Evolutionary conservation across 1,140 invertebrate genomes (phyloP).

Genomic region (Tetramorium alpestre): DNA sequence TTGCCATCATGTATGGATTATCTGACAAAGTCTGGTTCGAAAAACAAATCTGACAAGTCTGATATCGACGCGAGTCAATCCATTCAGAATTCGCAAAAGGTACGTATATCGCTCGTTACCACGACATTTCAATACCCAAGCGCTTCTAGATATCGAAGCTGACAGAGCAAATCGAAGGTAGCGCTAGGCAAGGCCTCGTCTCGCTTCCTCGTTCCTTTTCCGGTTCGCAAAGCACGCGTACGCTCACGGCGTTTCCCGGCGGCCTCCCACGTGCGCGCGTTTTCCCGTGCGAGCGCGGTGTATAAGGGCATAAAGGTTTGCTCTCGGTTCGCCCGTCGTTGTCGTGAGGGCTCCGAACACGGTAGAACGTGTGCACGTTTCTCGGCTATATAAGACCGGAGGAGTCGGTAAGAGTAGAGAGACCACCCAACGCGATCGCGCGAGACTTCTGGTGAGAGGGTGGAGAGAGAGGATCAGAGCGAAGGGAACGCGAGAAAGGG

Average conservation of each 20-base stretch:
- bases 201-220: slow-evolving; percentile 52
- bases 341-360: slow-evolving; percentile 70
- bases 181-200: neutral
- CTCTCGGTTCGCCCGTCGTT: slow-evolving; percentile 67
- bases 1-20: neutral
- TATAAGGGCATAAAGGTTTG: slow-evolving; percentile 73
- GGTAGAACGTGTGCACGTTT: slow-evolving; percentile 74
- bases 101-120: slow-evolving; percentile 14
- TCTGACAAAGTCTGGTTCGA: neutral
- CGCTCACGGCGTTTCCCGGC: slow-evolving; percentile 35
- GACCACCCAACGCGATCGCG: slow-evolving; percentile 85
- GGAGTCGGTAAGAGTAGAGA: slow-evolving; percentile 83
- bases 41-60: too few relatives aligned
- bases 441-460: slow-evolving; percentile 77
- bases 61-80: neutral
- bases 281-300: slow-evolving; percentile 58
- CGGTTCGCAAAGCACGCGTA: slow-evolving; percentile 49
- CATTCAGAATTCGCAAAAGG: neutral
- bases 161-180: neutral
- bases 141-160: neutral
- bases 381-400: slow-evolving; percentile 76
- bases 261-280: slow-evolving; percentile 64
- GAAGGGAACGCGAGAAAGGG: slow-evolving; percentile 40
- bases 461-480: slow-evolving; percentile 64
- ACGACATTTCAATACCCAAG: slow-evolving; percentile 15